Evolutionary conservation across 2,888 invertebrate genomes (phyloP), one percentile per base, ranked within the genome.

Genomic region (Eretmocerus hayati): DNA sequence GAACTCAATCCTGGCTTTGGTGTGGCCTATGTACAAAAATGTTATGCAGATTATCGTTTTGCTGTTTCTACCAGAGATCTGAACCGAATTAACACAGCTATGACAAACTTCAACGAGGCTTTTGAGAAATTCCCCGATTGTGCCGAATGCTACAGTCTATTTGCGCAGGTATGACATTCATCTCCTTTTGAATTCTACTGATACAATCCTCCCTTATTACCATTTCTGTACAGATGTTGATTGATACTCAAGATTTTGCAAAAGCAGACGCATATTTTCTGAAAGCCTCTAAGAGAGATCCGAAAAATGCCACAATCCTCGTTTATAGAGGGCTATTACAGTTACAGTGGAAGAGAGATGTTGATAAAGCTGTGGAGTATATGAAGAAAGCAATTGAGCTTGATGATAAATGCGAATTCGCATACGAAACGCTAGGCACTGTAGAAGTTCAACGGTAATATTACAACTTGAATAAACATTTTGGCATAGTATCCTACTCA

Each of bases 351-450:
- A 85, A 82, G 58, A 87, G 86, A 49, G 86, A 92, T 64, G 80
- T 90, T 52, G 83, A 87, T 11, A 83, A 83, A 63, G 88, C 91
- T 19, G 78, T 89, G 0, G 77, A 81, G 56, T 75, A 87, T 51
- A 87, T 95, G 62, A 81, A 83, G 55, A 81, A 85, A 69, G 91
- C 91, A 2, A 82, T 95, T 57, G 81, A 85, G 66, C 78, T 91
- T 61, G 96, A 96, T 74, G 84, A 87, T 42, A 89, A 88, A 71
- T 95, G 93, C 76, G 90, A 91, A 73, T 87, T 93, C 76, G 95
- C 91, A 8, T 94, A 90, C 71, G 96, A 96, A 76, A 93, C 94
- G 37, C 76, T 95, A 53, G 95, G 91, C 59, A 91, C 93, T 21
- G 86, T 96, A 56, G 92, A 94, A 80, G 90, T 95, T 56, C 95